Conservation (phyloP, 2,797 vertebrate genomes). For the Xenopus petersii region DNA sequence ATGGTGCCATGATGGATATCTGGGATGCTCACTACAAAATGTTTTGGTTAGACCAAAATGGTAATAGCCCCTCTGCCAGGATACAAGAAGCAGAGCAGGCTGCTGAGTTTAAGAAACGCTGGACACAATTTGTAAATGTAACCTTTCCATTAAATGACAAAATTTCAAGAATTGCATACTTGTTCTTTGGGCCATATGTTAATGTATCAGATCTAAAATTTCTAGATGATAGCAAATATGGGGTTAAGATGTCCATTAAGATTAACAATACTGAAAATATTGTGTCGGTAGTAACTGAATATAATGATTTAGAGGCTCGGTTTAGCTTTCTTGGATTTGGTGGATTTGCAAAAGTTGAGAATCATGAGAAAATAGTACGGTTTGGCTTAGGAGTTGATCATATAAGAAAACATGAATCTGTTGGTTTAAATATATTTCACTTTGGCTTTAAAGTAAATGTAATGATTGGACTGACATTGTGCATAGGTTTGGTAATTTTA, state of each 20-base stretch:
- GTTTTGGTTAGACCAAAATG: constrained; percentile 92
- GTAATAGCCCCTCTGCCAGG: constrained; percentile 81
- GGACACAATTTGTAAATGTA: constrained; percentile 96
- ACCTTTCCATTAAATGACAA: constrained; percentile 79
- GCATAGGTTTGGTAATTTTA: constrained; percentile 78
- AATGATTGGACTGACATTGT: constrained; percentile 78
- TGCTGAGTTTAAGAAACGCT: constrained; percentile 95
- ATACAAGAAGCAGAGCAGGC: constrained; percentile 97
- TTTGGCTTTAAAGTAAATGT: constrained; percentile 85
- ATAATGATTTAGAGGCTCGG: constrained; percentile 81
- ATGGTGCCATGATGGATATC: constrained; percentile 95
- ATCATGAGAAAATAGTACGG: constrained; percentile 72
- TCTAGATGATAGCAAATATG: constrained; percentile 76
- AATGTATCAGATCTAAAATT: constrained; percentile 85
- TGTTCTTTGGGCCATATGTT: constrained; percentile 89
- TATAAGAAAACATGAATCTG: constrained; percentile 63
- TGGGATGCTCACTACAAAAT: constrained; percentile 99
- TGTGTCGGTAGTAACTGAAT: constrained; percentile 84
- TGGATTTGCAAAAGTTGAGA: constrained; percentile 85
- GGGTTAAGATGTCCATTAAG: constrained; percentile 79
- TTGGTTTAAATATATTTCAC: constrained; percentile 72
- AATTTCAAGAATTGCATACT: constrained; percentile 81
- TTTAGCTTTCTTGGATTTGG: constrained; percentile 86
- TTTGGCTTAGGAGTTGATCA: constrained; percentile 83
- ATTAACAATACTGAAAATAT: constrained; percentile 85